Percentiles rank a stretch among this genome's conserved stretches.
These are phyloP conservation scores for Salarias fasciatus DNA, from an alignment of 2,797 vertebrate genomes.

Conservation along the genomic window DNA sequence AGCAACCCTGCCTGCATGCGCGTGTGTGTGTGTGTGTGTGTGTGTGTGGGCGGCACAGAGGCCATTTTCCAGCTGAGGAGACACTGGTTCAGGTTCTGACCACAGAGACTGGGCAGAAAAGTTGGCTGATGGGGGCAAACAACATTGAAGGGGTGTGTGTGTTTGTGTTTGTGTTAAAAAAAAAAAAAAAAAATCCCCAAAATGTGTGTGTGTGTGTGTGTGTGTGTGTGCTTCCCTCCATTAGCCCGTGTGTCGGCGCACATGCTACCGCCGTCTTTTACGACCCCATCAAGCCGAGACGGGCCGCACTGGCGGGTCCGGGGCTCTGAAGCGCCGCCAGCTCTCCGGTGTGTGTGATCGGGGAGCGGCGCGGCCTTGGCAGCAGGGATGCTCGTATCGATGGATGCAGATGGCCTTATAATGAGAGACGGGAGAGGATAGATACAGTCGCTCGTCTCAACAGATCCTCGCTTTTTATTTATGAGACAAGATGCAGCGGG, in stretches of 20 bases:
- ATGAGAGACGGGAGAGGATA: conserved; percentile 69
- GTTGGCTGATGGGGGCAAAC: conserved; percentile 42
- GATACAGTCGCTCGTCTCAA: conserved; percentile 68
- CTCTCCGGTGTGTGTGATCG: conserved; percentile 34
- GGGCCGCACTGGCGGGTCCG: conserved; percentile 35
- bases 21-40: conserved; percentile 16
- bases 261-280: conserved; percentile 50
- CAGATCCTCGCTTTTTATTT: conserved; percentile 67
- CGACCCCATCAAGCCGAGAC: conserved; percentile 65
- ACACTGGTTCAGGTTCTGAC: conserved; percentile 54
- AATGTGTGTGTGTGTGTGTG: conserved; percentile 29
- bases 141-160: conserved; percentile 24
- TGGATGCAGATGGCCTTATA: conserved; percentile 75
- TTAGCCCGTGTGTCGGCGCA: conserved; percentile 27
- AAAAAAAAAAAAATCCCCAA: conserved; percentile 23
- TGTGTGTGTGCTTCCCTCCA: conserved; percentile 30
- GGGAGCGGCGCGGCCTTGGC: conserved; percentile 53
- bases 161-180: background rate
- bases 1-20: conserved; percentile 10
- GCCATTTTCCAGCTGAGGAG: conserved; percentile 64
- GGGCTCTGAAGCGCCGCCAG: conserved; percentile 36
- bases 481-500: conserved; percentile 68
- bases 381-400: conserved; percentile 61
- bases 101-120: conserved; percentile 35
- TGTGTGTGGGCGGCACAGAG: conserved; percentile 38